Percentiles rank a stretch among this genome's conserved stretches.
Evolutionary conservation across 1,140 invertebrate genomes (phyloP).

Genomic region (Arctopsyche grandis): DNA sequence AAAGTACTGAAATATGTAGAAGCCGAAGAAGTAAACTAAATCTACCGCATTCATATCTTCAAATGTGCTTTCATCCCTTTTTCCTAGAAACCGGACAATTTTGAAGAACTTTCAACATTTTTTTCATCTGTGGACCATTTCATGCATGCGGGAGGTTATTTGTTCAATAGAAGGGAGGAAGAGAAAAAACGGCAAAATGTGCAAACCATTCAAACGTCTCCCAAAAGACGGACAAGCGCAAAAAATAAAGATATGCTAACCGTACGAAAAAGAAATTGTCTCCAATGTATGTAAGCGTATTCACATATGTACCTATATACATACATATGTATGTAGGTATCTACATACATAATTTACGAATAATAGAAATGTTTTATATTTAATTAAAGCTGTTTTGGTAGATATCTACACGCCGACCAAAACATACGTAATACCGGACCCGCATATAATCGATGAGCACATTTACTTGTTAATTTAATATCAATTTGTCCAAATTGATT

Average conservation of each 20-base stretch:
- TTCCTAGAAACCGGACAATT: slow-evolving; percentile 27
- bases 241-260: not conserved
- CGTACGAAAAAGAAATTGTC: no score
- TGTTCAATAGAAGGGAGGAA: slow-evolving; percentile 9
- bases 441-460: slow-evolving; percentile 3
- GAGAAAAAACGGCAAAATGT: slow-evolving; percentile 24
- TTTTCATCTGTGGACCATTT: slow-evolving; percentile 12
- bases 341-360: no score
- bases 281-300: no score
- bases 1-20: no score
- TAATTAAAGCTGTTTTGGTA: no score
- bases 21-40: not conserved
- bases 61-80: slow-evolving; percentile 17
- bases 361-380: no score
- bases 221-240: slow-evolving; percentile 23
- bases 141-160: slow-evolving; percentile 28
- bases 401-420: not conserved
- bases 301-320: no score
- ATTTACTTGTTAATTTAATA: slow-evolving; percentile 22
- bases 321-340: no score
- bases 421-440: not conserved
- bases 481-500: slow-evolving; percentile 30
- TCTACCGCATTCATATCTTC: slow-evolving; percentile 4
- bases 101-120: slow-evolving; percentile 24
- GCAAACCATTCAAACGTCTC: slow-evolving; percentile 38